phyloP scores from a whole-genome alignment of 2,888 invertebrate genomes.

The Parasteatoda lunata region DNA sequence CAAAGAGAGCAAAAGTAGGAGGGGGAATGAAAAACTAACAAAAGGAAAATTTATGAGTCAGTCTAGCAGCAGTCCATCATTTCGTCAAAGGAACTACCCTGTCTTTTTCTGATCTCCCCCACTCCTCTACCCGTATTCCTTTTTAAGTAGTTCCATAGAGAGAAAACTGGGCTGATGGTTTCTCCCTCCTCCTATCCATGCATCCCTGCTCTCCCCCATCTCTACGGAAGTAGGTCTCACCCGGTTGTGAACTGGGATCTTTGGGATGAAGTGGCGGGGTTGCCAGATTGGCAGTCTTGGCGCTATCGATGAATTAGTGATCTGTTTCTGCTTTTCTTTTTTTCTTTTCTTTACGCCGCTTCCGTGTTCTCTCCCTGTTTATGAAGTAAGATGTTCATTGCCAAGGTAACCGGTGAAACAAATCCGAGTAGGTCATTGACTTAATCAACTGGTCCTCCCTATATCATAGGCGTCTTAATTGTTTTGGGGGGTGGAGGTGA shows the following conservation, averaged over 20 bases:
- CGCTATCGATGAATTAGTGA: slow-evolving; percentile 2
- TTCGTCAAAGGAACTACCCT: slow-evolving; percentile 54
- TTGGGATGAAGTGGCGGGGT: slow-evolving; percentile 1
- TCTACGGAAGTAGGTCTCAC: slow-evolving; percentile 62
- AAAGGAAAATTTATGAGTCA: slow-evolving; percentile 54
- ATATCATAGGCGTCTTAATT: too few species aligned
- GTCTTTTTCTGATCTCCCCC: slow-evolving; percentile 14
- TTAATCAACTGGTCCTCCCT: too few species aligned
- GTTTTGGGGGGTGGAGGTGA: too few species aligned
- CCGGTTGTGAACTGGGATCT: slow-evolving; percentile 56
- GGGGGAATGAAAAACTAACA: not conserved
- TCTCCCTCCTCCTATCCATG: slow-evolving; percentile 10
- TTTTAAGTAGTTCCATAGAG: slow-evolving; percentile 40
- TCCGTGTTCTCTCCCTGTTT: not conserved
- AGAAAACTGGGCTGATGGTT: slow-evolving; percentile 32
- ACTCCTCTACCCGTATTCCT: not conserved
- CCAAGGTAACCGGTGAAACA: slow-evolving; percentile 2
- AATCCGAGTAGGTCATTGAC: not conserved
- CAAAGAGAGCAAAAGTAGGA: slow-evolving; percentile 11
- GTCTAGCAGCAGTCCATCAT: slow-evolving; percentile 42
- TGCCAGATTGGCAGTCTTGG: not conserved
- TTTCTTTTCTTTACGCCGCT: not conserved
- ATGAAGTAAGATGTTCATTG: not conserved
- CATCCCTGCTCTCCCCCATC: slow-evolving; percentile 48
- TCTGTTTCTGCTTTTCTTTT: not conserved